Conservation (phyloP, 2,888 invertebrate genomes). For the Oligia fasciuncula region DNA sequence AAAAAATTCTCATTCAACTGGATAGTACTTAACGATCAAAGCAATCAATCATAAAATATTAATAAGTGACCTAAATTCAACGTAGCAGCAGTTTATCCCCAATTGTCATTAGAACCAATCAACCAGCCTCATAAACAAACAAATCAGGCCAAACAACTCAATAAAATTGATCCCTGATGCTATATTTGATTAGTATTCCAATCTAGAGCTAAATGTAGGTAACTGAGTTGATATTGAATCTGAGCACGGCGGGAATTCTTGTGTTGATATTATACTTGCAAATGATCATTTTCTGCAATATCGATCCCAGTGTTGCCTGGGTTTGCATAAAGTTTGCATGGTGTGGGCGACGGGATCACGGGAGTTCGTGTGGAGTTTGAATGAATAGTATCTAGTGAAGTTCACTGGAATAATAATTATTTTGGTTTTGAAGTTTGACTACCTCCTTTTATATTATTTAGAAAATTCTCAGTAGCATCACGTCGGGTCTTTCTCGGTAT, state of each 20-base stretch:
- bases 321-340: conserved; percentile 2
- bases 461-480: too few species aligned
- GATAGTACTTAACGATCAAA: not conserved
- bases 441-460: not conserved
- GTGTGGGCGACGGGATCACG: not conserved
- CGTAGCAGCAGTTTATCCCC: not conserved
- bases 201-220: conserved; percentile 9
- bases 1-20: not conserved
- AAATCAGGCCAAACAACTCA: not conserved
- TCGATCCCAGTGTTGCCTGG: not conserved
- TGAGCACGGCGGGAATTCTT: conserved; percentile 5
- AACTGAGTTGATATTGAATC: not conserved
- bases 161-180: conserved; percentile 20
- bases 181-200: conserved; percentile 18
- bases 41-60: not conserved
- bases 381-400: not conserved
- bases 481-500: too few species aligned
- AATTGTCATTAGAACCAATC: not conserved
- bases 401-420: not conserved
- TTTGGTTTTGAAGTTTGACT: not conserved
- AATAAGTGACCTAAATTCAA: not conserved
- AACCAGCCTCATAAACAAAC: not conserved
- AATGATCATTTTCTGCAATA: not conserved
- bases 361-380: not conserved
- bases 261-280: conserved; percentile 26